Conservation (phyloP, 2,113 vertebrate species). For the Heloderma charlesbogerti region DNA sequence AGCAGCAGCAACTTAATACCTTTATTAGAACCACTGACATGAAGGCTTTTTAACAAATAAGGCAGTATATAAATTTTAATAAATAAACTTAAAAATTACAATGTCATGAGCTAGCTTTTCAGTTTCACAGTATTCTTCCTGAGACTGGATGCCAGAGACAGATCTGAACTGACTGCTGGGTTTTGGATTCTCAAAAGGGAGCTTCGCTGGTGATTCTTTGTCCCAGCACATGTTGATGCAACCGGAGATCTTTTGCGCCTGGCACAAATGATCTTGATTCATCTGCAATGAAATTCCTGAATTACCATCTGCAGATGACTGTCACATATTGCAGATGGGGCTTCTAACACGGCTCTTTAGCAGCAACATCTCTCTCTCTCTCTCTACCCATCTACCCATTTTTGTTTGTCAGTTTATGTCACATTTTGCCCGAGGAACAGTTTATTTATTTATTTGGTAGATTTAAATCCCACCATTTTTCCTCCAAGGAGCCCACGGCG, state of each 20-base stretch:
- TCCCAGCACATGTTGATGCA: not conserved
- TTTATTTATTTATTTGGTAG: no score
- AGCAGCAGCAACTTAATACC: not conserved
- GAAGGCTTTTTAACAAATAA: not conserved
- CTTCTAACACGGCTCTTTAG: not conserved
- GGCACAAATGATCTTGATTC: not conserved
- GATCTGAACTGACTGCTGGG: not conserved
- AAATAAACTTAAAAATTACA: not conserved
- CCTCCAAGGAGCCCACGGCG: no score
- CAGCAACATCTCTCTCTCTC: not conserved
- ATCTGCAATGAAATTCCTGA: not conserved
- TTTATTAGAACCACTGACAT: not conserved
- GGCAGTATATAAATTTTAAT: not conserved
- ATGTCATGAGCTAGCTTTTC: not conserved
- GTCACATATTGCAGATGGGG: not conserved
- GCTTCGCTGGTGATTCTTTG: no score
- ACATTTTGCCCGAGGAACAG: no score
- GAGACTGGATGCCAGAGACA: no score
- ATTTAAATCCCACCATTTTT: no score
- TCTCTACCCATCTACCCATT: not conserved
- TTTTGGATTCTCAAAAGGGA: not conserved
- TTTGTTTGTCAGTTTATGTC: not conserved
- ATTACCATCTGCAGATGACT: not conserved
- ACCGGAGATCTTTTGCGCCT: not conserved
- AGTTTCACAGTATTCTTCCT: not conserved